Evolutionary conservation across 2,113 vertebrate species (phyloP), one percentile per base, ranked within the genome.

Genomic region (Scophthalmus maximus): DNA sequence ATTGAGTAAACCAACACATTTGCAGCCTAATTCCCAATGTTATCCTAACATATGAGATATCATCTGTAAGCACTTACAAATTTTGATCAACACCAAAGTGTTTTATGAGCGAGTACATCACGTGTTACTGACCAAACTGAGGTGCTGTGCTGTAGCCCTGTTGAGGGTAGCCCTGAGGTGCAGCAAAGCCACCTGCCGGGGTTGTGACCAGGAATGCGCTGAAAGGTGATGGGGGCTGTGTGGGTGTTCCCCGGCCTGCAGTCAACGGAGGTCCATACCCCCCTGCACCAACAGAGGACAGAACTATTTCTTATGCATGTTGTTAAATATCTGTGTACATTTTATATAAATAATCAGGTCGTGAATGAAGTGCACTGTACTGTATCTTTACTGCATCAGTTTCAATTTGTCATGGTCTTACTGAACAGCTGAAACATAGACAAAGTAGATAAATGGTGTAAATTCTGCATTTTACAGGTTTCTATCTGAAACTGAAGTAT

Each of bases 111-210:
- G n/a, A 47, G 42, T 23, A 50, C n/a, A 26, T 25, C 23, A 10
- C 12, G 72, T 50, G 8, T 8, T 57, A 95, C 97, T 95, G 93
- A 99, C 98, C 97, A 89, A 97, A 99, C 25, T 97, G 97, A 57
- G 98, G 97, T 76, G 96, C 95, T 70, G 96, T 96, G 65, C 95
- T 96, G 40, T 98, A 99, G 92, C 96, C 96, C 89, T 94, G 94
- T 87, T 97, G 96, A 67, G 96, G 94, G 85, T 97, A 99, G 89
- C 95, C 98, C 92, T 98, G 97, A 56, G 96, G 96, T 88, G 96
- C 96, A 0, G 96, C 95, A n/a, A 97, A 99, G 72, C 96, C 92
- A 72, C 95, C 96, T 0, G 96, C 95, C 55, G 97, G 96, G 94
- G 95, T 90, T 1, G 94, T 93, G 62, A 99, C 97, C 15, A 99